Evolutionary conservation across 2,113 vertebrate genomes (phyloP), one percentile per base, ranked within the genome.

Genomic region (Meriones unguiculatus): DNA sequence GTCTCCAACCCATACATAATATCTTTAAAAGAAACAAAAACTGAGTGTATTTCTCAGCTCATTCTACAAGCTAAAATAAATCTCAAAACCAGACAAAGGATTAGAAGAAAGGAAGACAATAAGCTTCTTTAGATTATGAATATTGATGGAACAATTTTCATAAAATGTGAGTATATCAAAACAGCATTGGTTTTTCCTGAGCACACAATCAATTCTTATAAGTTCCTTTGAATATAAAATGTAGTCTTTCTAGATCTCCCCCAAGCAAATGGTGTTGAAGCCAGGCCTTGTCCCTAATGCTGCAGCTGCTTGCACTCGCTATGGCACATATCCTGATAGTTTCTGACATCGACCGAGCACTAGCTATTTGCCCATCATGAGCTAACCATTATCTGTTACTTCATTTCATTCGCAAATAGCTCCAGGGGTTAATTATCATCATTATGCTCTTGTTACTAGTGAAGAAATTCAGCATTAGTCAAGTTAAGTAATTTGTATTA

Each of bases 11-110:
- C 41, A 11, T 70, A 90, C 70, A 70, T 1, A 82, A 41, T 73
- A 80, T 84, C 82, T 96, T 89, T 64, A 12, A 93, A 89, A 67
- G n/a, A 84, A 50, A 38, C 14, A 76, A 72, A 90, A 93, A 88
- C 50, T 24, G 28, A 57, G 15, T 90, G 1, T 4, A 84, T 88
- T 94, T 93, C 52, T 81, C 30, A 78, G 54, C 32, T 93, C 20
- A 62, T 57, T 77, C 54, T 96, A 52, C 7, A 97, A 95, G 64
- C 9, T 84, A 93, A 24, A 76, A 30, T 75, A 75, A 91, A 15
- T 7, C 88, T 28, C 28, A 62, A 76, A 90, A 94, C 78, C 80
- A 75, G 35, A 54, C 59, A 87, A 90, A 94, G 30, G 85, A 86
- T 70, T 76, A 87, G 65, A 82, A 69, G 50, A 69, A 82, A 91